These are phyloP conservation scores for Macrosoma leucophasiata DNA, from an alignment of 2,888 invertebrate species.

Conservation along the genomic window DNA sequence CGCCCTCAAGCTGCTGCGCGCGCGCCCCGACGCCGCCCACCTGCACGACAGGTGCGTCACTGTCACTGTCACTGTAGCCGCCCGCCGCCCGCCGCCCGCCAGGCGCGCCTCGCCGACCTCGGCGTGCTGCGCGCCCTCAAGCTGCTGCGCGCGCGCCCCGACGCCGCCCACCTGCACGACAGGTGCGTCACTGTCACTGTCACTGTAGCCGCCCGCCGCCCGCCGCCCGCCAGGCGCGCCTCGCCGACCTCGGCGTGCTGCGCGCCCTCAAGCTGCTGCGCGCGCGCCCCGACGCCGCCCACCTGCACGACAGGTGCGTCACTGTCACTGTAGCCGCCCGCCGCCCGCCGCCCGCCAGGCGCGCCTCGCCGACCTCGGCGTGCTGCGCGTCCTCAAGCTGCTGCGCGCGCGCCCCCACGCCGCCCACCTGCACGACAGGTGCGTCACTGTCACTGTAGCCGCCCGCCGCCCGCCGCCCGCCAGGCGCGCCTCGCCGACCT, in stretches of 20 bases:
- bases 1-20: conserved; percentile 82
- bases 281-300: conserved; percentile 56
- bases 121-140: conserved; percentile 89
- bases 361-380: conserved; percentile 87
- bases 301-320: conserved; percentile 82
- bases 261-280: conserved; percentile 84
- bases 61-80: no score
- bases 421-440: conserved; percentile 82
- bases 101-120: conserved; percentile 86
- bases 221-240: conserved; percentile 83
- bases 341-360: conserved; percentile 85
- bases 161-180: conserved; percentile 77
- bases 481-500: conserved; percentile 88
- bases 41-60: conserved; percentile 83
- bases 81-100: conserved; percentile 84
- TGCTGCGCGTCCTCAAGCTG: conserved; percentile 86
- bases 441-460: conserved; percentile 29
- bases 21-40: conserved; percentile 55
- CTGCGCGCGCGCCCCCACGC: conserved; percentile 68
- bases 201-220: conserved; percentile 37
- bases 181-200: conserved; percentile 73
- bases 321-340: no score
- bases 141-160: conserved; percentile 74
- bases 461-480: conserved; percentile 73
- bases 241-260: conserved; percentile 89